Evolutionary conservation across 2,797 vertebrate species (phyloP), one percentile per base, ranked within the genome.

Genomic region (Acipenser oxyrinchus): DNA sequence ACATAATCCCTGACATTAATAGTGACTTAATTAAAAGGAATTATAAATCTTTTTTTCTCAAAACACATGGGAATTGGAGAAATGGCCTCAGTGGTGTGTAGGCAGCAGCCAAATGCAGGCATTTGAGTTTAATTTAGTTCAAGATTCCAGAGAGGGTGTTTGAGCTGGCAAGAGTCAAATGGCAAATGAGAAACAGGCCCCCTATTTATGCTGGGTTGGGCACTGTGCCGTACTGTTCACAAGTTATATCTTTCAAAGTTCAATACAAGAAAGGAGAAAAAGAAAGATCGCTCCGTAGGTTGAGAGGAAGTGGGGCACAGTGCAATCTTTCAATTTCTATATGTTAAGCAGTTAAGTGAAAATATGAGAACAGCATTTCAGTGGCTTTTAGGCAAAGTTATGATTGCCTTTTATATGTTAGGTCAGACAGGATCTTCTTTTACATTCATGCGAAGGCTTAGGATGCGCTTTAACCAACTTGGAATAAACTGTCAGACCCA

Each of bases 11-110:
- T 76, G 77, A 80, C 78, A 80, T 72, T 69, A 79, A 73, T 67
- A 75, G 75, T 71, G 78, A 79, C 70, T 82, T 74, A 77, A 80
- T 82, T 74, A 73, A 77, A 69, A 37, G 73, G 76, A 76, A 84
- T 83, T 82, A 78, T 68, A 82, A 78, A 73, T 74, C 71, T 80
- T 70, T 77, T 77, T 78, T 74, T 58, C 72, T 64, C 67, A 37
- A 65, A 74, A 78, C 5, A 11, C 73, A 68, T 76, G 78, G 74
- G 76, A 79, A 80, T n/a, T 57, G 50, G 23, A 50, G 51, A 10
- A 8, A 37, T 52, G 70, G 69, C 62, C 69, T 68, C 73, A 70
- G 60, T 50, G 76, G 70, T 73, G 71, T 74, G 69, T 71, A 74
- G 72, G 71, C 4, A 15, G 51, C 71, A 75, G 57, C 66, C 73